A percentile compares a stretch with the other conserved stretches of the same genome.
These are phyloP conservation scores for Eristalis pertinax DNA, from an alignment of 2,888 invertebrate species.

Conservation along the genomic window DNA sequence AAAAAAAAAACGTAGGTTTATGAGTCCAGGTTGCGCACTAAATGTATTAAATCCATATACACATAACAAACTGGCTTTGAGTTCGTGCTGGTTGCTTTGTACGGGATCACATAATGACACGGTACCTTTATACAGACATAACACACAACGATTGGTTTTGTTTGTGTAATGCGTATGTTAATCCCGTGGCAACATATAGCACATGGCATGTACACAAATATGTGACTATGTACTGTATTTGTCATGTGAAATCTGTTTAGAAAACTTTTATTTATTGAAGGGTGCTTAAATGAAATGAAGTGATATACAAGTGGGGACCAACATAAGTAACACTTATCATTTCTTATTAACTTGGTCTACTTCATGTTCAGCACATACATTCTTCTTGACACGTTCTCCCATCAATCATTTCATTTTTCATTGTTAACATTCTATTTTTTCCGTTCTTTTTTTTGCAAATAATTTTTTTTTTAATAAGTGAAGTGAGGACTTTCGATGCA, in stretches of 20 bases:
- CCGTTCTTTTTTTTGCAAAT: slow-evolving; percentile 29
- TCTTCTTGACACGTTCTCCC: slow-evolving; percentile 34
- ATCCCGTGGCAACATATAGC: slow-evolving; percentile 61
- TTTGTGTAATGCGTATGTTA: slow-evolving; percentile 70
- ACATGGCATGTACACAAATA: slow-evolving; percentile 71
- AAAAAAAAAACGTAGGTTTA: slow-evolving; percentile 39
- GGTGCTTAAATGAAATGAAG: no score
- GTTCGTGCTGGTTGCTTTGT: slow-evolving; percentile 72
- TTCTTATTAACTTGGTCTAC: not conserved
- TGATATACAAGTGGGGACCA: slow-evolving; percentile 9
- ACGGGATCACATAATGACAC: slow-evolving; percentile 70
- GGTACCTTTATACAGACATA: slow-evolving; percentile 69
- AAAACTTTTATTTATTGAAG: not conserved
- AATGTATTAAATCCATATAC: slow-evolving; percentile 16
- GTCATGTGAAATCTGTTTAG: slow-evolving; percentile 51
- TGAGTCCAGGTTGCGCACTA: slow-evolving; percentile 19
- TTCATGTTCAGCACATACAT: slow-evolving; percentile 39
- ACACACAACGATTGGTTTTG: slow-evolving; percentile 67
- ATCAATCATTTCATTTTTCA: slow-evolving; percentile 49
- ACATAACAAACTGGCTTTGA: slow-evolving; percentile 69
- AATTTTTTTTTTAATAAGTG: slow-evolving; percentile 6
- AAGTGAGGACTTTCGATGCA: not conserved
- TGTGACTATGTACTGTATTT: slow-evolving; percentile 70
- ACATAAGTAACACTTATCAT: slow-evolving; percentile 35
- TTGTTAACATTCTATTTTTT: slow-evolving; percentile 34